Base-by-base conservation (phyloP, 2,797 vertebrate species). In the Epinephelus coioides region DNA sequence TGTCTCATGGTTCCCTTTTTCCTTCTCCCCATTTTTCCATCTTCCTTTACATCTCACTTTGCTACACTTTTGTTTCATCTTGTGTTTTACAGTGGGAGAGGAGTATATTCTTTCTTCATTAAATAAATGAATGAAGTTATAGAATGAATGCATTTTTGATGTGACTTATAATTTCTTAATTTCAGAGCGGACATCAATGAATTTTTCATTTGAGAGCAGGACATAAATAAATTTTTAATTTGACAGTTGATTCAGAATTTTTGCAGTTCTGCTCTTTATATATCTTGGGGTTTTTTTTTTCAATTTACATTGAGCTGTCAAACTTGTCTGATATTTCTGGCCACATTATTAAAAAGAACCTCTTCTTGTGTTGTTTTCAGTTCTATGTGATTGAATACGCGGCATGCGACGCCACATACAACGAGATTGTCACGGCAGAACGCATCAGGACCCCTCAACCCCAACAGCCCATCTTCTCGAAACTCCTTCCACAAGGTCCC, bases 361-460 rank as follows among this genome's bases (percentile, higher is more conserved):
- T 10, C 0, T 72, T 70, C 12, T 38, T 62, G 0, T 82, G 14
- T 15, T 27, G 2, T 47, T 78, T 69, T 55, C 90, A 98, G 97
- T 98, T 98, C 88, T 98, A 98, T 21, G 97, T 98, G 75, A 97
- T 98, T 5, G 97, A 98, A 88, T 98, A 98, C 13, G 97, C 97
- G 0, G 97, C 97, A 7, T 97, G 97, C 9, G 97, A 97, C 23
- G 96, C 97, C 83, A 97, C 97, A 47, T 98, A 97, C 92, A 98
- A 98, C 10, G 97, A 98, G 93, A 98, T 98, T 0, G 97, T 98
- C 93, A 98, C 97, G 9, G 76, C 97, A 7, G 97, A 98, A 83
- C 95, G 97, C 61, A 97, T 98, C 88, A 96, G 97, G 86, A n/a
- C 96, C 97, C 1, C 95, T 98, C 78, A 98, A 98, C 91, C 97